Percentiles rank a stretch among this genome's conserved stretches.
phyloP scores from a whole-genome alignment of 2,113 vertebrate genomes.

The Serilophus lunatus region DNA sequence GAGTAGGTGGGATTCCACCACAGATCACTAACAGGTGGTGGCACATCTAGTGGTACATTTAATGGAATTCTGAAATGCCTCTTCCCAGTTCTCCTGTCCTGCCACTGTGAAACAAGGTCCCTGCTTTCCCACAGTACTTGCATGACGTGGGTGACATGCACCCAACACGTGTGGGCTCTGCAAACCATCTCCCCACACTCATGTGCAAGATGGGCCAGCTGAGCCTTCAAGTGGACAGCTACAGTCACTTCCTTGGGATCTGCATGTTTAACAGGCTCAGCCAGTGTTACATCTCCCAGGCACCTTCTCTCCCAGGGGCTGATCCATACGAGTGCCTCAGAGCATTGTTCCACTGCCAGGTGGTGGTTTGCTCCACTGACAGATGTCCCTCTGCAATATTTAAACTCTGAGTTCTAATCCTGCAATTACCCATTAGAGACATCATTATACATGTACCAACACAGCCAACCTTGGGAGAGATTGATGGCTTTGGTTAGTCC shows the following conservation, averaged over 20 bases:
- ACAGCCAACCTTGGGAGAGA: background rate
- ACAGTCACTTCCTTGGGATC: background rate
- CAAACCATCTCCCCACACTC: background rate
- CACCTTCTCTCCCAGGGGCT: background rate
- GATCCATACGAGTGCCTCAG: background rate
- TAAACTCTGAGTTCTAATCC: background rate
- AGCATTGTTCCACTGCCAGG: background rate
- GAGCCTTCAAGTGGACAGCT: background rate
- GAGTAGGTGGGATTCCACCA: background rate
- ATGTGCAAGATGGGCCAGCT: rapidly evolving
- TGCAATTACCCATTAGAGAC: background rate
- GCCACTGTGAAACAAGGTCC: background rate
- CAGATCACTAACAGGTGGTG: background rate
- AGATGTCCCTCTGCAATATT: background rate
- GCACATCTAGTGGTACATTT: background rate
- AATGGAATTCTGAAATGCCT: background rate
- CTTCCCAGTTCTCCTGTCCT: background rate
- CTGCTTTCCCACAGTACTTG: background rate
- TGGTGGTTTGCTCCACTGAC: background rate
- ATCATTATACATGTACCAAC: too few relatives aligned
- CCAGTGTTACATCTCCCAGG: background rate
- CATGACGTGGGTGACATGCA: rapidly evolving
- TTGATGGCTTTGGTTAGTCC: background rate
- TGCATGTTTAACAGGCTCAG: background rate
- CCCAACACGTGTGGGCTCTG: rapidly evolving